Percentiles rank a stretch among this genome's conserved stretches.
These are phyloP conservation scores for Drosophila rhopaloa DNA, from an alignment of 1,140 invertebrate genomes.

Conservation along the genomic window DNA sequence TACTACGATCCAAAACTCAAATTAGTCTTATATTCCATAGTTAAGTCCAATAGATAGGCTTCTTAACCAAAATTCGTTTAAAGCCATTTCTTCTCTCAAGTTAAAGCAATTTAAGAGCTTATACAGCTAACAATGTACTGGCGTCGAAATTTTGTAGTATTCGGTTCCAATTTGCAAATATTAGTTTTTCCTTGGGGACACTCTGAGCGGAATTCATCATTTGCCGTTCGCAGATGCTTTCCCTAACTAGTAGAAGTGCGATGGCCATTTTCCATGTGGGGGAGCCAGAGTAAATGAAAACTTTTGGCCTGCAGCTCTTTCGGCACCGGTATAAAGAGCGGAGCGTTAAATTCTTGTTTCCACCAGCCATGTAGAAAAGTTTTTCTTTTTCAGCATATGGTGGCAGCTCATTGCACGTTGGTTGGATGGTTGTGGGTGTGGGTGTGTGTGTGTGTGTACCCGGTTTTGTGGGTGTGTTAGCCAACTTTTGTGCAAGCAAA, in stretches of 20 bases:
- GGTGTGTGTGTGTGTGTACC: constrained; percentile 25
- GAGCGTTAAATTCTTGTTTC: constrained; percentile 63
- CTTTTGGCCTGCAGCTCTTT: constrained; percentile 47
- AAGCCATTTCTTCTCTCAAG: neutral
- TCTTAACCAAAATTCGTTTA: too few species aligned
- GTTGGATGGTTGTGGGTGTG: constrained; percentile 23
- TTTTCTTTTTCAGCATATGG: constrained; percentile 63
- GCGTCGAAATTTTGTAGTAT: constrained; percentile 12
- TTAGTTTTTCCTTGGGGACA: constrained; percentile 5
- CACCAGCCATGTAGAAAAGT: constrained; percentile 48
- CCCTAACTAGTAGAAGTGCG: neutral
- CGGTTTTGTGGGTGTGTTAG: constrained; percentile 19
- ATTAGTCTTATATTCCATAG: too few species aligned
- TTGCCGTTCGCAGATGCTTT: constrained; percentile 5
- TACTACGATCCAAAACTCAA: too few species aligned
- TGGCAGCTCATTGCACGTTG: constrained; percentile 48
- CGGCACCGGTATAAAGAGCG: constrained; percentile 58
- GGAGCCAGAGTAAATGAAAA: constrained; percentile 40
- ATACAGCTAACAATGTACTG: neutral
- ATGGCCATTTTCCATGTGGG: constrained; percentile 10
- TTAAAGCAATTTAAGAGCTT: neutral
- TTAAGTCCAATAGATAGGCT: neutral
- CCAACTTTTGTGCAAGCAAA: constrained; percentile 60
- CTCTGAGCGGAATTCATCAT: constrained; percentile 11
- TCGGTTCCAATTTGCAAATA: constrained; percentile 6